Percentiles rank a stretch among this genome's conserved stretches.
Evolutionary conservation across 2,888 invertebrate genomes (phyloP).

Genomic region (Sinhomidia bicolor): DNA sequence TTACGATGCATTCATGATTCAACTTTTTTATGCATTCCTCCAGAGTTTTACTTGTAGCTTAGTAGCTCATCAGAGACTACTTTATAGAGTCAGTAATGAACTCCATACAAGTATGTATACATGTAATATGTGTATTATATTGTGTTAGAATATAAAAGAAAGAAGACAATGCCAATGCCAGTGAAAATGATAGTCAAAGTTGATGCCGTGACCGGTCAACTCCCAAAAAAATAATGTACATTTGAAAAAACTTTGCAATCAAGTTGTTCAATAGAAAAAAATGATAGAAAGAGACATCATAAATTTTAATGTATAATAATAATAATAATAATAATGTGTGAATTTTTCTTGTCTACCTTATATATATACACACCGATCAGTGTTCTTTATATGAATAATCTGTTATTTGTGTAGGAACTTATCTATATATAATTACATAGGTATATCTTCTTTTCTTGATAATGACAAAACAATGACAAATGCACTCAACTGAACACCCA

Average conservation of each 20-base stretch:
- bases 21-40: conserved; percentile 39
- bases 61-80: no score
- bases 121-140: background rate
- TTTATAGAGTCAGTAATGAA: background rate
- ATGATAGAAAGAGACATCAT: background rate
- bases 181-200: conserved; percentile 63
- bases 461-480: conserved; percentile 38
- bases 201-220: conserved; percentile 54
- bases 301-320: background rate
- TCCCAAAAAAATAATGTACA: conserved; percentile 27
- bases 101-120: background rate
- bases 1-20: conserved; percentile 19
- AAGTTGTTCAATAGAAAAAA: conserved; percentile 18
- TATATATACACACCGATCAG: conserved; percentile 21
- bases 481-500: conserved; percentile 7
- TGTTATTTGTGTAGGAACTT: background rate
- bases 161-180: conserved; percentile 52
- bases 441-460: background rate
- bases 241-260: conserved; percentile 8
- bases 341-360: background rate
- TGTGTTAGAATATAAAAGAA: background rate
- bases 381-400: conserved; percentile 39
- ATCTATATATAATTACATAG: background rate
- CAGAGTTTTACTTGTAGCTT: no score
- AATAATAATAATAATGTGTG: background rate